Conservation (phyloP, 2,888 invertebrate species). For the Helobdella robusta region DNA sequence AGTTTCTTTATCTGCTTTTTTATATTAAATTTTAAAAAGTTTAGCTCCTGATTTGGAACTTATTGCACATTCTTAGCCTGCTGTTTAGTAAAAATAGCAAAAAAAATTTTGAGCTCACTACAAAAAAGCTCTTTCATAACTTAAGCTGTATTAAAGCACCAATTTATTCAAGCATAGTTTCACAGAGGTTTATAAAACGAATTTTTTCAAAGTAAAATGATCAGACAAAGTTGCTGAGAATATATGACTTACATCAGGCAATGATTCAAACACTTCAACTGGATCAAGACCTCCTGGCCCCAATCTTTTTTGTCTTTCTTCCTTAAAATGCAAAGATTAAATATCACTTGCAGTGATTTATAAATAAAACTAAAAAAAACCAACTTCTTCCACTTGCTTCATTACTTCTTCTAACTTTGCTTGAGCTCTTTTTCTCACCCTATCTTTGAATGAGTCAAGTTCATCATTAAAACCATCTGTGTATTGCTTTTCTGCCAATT, state of each 20-base stretch:
- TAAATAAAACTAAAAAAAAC: constrained; percentile 42
- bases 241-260: constrained; percentile 64
- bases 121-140: too few species aligned
- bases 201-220: too few species aligned
- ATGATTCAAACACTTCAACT: constrained; percentile 82
- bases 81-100: too few species aligned
- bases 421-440: constrained; percentile 72
- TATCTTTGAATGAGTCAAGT: constrained; percentile 72
- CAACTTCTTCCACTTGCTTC: constrained; percentile 63
- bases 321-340: constrained; percentile 50
- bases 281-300: constrained; percentile 98
- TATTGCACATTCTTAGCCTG: too few species aligned
- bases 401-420: constrained; percentile 77
- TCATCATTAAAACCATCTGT: constrained; percentile 88
- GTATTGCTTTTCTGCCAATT: constrained; percentile 83
- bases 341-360: neutral
- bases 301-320: constrained; percentile 70
- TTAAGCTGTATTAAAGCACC: too few species aligned
- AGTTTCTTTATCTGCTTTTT: too few species aligned
- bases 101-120: too few species aligned
- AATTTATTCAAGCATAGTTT: too few species aligned
- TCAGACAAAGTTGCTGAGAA: too few species aligned
- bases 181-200: too few species aligned
- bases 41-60: too few species aligned
- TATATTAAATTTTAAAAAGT: too few species aligned